Base-by-base conservation (phyloP, 1,140 invertebrate genomes). In the Drosophila santomea region DNA sequence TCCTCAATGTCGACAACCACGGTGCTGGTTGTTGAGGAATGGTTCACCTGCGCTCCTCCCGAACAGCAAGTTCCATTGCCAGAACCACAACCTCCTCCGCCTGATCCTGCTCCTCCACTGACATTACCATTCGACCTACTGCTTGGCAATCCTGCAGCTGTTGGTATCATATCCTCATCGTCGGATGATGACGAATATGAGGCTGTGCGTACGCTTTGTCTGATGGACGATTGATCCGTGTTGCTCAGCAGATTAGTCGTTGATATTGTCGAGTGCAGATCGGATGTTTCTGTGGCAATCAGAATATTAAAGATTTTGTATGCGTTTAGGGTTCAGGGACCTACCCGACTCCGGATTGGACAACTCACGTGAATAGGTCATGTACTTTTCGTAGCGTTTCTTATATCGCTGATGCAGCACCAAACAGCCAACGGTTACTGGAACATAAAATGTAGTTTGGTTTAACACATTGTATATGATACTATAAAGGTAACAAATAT, bases 351-450 rank as follows among this genome's bases (percentile, higher is more conserved):
- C 91, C 15, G 90, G 90, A 79, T 86, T 90, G 25, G 90, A 90
- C 25, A 93, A 63, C 60, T 93, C 92, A 61, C 89, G 80, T 32
- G 92, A 57, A 56, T 93, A 90, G 4, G 92, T 92, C 51, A 93
- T 80, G 73, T 94, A 94, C 57, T 93, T 93, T 54, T 93, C 93
- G 79, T 93, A 93, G 17, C 93, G 92, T 56, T 93, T 92, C 59
- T 94, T 93, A 78, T 96, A 96, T 50, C 96, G 93, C 81, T 97
- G 96, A 84, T 97, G 95, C 45, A 97, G 91, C 14, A 97, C 94
- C 28, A 97, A 93, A 78, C 95, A 96, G 0, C 95, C 95, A 20
- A 96, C 93, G 8, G 96, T 97, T 11, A 96, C 95, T 95, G 79
- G 25, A 93, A 91, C 67, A 36, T 8, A 2, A 8, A 11, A 1